phyloP scores from a whole-genome alignment of 1,140 invertebrate species.

The Ips nitidus region DNA sequence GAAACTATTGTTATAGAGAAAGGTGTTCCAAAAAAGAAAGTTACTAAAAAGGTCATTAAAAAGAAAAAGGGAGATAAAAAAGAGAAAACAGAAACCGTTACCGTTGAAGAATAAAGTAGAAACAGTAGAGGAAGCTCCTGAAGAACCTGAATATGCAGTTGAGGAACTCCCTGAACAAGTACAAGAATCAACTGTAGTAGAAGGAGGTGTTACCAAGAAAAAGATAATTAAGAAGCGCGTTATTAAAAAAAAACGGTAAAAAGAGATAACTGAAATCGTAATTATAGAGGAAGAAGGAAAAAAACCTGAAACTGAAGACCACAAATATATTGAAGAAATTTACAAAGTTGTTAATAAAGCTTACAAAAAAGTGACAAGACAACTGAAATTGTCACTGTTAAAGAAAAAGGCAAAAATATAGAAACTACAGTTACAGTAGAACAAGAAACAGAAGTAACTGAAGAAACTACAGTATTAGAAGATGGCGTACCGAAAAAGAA shows the following conservation, averaged over 20 bases:
- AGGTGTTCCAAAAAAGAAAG: slow-evolving; percentile 11
- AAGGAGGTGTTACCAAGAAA: slow-evolving; percentile 47
- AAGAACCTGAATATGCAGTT: slow-evolving; percentile 33
- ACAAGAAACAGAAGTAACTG: too few relatives aligned
- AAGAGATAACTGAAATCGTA: slow-evolving; percentile 26
- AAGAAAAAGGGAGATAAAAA: slow-evolving; percentile 41
- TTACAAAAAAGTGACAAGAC: neutral
- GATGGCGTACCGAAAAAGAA: too few relatives aligned
- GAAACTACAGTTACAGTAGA: too few relatives aligned
- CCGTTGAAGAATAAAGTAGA: slow-evolving; percentile 50
- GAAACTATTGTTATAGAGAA: neutral
- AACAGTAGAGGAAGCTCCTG: slow-evolving; percentile 44
- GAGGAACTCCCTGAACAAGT: slow-evolving; percentile 50
- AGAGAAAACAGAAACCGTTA: slow-evolving; percentile 44
- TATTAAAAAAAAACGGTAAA: slow-evolving; percentile 48
- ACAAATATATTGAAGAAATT: too few relatives aligned
- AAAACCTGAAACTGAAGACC: neutral
- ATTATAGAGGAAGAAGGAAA: slow-evolving; percentile 24
- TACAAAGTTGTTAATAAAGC: neutral
- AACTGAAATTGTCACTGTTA: too few relatives aligned
- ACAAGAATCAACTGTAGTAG: slow-evolving; percentile 23
- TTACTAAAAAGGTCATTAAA: slow-evolving; percentile 49
- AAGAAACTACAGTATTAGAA: too few relatives aligned
- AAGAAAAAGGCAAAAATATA: too few relatives aligned
- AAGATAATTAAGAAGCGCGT: slow-evolving; percentile 49